A percentile compares a stretch with the other conserved stretches of the same genome.
Conservation (phyloP, 1,140 invertebrate species). For the Eriosoma lanigerum region DNA sequence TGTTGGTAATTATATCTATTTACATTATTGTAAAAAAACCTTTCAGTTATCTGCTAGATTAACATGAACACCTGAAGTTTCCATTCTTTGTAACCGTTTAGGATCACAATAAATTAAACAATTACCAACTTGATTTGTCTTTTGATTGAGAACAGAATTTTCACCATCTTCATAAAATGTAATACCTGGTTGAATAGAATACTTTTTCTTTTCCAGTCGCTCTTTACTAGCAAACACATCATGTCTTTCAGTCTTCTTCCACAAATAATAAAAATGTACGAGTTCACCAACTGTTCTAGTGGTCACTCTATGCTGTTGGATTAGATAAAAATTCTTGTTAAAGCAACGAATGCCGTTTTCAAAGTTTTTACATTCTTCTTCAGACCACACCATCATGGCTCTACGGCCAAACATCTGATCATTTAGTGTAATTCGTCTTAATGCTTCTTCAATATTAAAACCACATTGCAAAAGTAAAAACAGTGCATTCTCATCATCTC, state of each 20-base stretch:
- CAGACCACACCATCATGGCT: slow-evolving; percentile 85
- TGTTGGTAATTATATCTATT: not conserved
- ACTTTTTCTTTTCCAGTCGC: slow-evolving; percentile 83
- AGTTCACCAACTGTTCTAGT: slow-evolving; percentile 95
- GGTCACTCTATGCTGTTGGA: slow-evolving; percentile 90
- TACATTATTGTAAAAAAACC: slow-evolving; percentile 3
- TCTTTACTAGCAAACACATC: slow-evolving; percentile 85
- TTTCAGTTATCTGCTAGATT: slow-evolving; percentile 23
- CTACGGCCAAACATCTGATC: slow-evolving; percentile 70
- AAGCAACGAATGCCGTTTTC: slow-evolving; percentile 89
- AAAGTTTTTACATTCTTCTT: slow-evolving; percentile 96
- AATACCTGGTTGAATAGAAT: slow-evolving; percentile 78
- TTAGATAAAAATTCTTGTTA: slow-evolving; percentile 95
- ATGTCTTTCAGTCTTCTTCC: slow-evolving; percentile 98
- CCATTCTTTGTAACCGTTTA: slow-evolving; percentile 61
- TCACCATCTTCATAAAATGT: slow-evolving; percentile 64
- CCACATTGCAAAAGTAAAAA: slow-evolving; percentile 91
- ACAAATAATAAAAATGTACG: slow-evolving; percentile 97
- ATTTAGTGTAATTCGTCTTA: slow-evolving; percentile 80
- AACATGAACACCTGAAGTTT: slow-evolving; percentile 39
- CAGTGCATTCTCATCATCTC: slow-evolving; percentile 93
- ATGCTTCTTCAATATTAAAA: slow-evolving; percentile 89
- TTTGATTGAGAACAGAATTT: slow-evolving; percentile 62
- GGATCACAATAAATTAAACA: slow-evolving; percentile 67
- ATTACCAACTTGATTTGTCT: slow-evolving; percentile 64